Base-by-base conservation (phyloP, 2,888 invertebrate genomes). In the Eucera pruinosa region DNA sequence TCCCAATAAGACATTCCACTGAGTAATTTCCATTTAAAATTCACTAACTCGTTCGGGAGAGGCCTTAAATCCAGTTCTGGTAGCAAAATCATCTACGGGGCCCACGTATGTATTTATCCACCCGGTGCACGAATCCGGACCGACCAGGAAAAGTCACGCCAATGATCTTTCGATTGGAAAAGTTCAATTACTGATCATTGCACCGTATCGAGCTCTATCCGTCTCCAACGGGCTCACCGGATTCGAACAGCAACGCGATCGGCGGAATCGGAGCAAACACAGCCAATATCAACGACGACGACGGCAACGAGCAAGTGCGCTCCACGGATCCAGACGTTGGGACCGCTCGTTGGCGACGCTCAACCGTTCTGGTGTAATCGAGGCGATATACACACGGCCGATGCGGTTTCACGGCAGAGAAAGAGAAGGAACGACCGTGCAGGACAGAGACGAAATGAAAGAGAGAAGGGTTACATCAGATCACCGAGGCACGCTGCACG, bases 381-480 rank as follows among this genome's bases (percentile, higher is more conserved):
- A 83, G 62, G 83, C 86, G 86, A 57, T 58, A 78, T 86, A 85
- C 74, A 78, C 81, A 82, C 78, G 69, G 55, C 65, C 72, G 76
- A 81, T 78, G 85, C 75, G 86, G 86, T 86, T 86, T 85, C 67
- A 79, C 84, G 76, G 66, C 74, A 64, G 69, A 76, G 72, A 71
- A 55, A 62, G 66, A 73, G 77, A 70, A 78, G 78, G 78, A 76
- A 48, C 58, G 64, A 75, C 64, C 66, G 55, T 23, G 43, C 23
- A 11, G 41, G 73, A 69, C 55, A 50, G 58, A 61, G 69, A 75
- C 77, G 73, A 77, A 62, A 45, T 25, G 54, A 58, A 52, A 52
- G 69, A 77, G 78, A 72, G 80, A 80, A 79, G 82, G 77, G 82
- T 85, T 85, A 85, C 85, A 85, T 85, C 85, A 85, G 85, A 73